Conservation (phyloP, 2,888 invertebrate species). For the Tetramorium bicarinatum region DNA sequence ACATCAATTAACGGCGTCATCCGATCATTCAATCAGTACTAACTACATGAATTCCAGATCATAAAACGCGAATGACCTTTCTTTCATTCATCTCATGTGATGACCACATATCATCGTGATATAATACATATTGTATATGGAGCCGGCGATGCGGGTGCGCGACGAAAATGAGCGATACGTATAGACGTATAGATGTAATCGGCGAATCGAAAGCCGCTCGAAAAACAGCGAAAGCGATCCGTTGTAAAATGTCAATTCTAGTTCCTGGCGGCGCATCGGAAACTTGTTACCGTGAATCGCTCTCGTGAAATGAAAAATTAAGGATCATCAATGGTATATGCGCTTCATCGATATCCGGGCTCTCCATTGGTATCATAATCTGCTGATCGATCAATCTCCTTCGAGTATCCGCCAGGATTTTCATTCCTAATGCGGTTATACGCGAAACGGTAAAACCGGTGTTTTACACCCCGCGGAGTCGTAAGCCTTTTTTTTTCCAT, state of each 20-base stretch:
- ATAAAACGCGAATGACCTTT: conserved; percentile 16
- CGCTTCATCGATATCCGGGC: conserved; percentile 16
- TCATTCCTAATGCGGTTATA: conserved; percentile 23
- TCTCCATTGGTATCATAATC: conserved; percentile 21
- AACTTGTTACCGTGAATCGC: conserved; percentile 18
- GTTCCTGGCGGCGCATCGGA: conserved; percentile 6
- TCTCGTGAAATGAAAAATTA: conserved; percentile 22
- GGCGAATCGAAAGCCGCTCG: background rate
- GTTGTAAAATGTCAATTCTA: conserved; percentile 10
- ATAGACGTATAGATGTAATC: conserved; percentile 9
- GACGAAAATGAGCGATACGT: conserved; percentile 31
- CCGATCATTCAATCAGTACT: conserved; percentile 63
- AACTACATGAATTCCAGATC: conserved; percentile 35
- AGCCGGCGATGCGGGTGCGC: conserved; percentile 17
- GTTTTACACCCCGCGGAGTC: background rate
- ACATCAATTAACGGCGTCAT: conserved; percentile 66
- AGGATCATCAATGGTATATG: conserved; percentile 20
- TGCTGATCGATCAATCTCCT: conserved; percentile 14
- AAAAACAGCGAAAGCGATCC: conserved; percentile 4
- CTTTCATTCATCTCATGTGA: conserved; percentile 28
- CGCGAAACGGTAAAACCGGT: background rate
- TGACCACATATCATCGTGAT: conserved; percentile 44
- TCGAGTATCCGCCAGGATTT: background rate
- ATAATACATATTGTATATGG: conserved; percentile 16
- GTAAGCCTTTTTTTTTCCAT: background rate